Conservation (phyloP, 2,888 invertebrate genomes). For the Ctenicera cuprea region DNA sequence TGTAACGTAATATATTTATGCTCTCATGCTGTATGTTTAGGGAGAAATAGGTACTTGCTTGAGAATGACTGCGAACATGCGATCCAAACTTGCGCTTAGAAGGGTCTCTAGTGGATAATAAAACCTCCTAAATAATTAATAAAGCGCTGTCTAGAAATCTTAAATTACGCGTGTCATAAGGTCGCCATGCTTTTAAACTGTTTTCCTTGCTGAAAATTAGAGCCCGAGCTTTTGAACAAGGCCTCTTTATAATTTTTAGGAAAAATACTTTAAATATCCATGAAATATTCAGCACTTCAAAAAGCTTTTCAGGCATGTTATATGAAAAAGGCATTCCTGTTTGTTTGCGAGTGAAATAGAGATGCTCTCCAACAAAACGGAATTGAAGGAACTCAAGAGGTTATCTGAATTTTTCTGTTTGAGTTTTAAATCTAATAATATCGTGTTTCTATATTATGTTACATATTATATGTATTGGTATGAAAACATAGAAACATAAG, state of each 20-base stretch:
- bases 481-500: neutral
- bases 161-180: slow-evolving; percentile 59
- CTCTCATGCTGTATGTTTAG: slow-evolving; percentile 54
- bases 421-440: slow-evolving; percentile 13
- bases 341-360: slow-evolving; percentile 31
- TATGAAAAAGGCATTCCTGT: slow-evolving; percentile 20
- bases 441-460: neutral
- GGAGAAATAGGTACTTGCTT: slow-evolving; percentile 49
- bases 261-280: slow-evolving; percentile 27
- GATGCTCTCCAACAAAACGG: slow-evolving; percentile 4
- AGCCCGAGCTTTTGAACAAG: slow-evolving; percentile 15
- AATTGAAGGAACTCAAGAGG: slow-evolving; percentile 13
- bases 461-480: neutral
- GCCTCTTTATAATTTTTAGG: slow-evolving; percentile 17
- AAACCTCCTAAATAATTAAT: slow-evolving; percentile 59
- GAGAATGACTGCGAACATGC: slow-evolving; percentile 54
- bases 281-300: slow-evolving; percentile 29
- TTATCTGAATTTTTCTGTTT: slow-evolving; percentile 21
- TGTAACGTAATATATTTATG: slow-evolving; percentile 48
- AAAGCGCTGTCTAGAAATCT: slow-evolving; percentile 58
- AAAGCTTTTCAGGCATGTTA: slow-evolving; percentile 34
- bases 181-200: slow-evolving; percentile 45
- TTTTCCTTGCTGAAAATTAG: slow-evolving; percentile 39
- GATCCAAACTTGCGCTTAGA: slow-evolving; percentile 53
- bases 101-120: slow-evolving; percentile 56